Percentiles rank a stretch among this genome's conserved stretches.
Evolutionary conservation across 2,888 invertebrate genomes (phyloP).

Genomic region (Rhagonycha fulva): DNA sequence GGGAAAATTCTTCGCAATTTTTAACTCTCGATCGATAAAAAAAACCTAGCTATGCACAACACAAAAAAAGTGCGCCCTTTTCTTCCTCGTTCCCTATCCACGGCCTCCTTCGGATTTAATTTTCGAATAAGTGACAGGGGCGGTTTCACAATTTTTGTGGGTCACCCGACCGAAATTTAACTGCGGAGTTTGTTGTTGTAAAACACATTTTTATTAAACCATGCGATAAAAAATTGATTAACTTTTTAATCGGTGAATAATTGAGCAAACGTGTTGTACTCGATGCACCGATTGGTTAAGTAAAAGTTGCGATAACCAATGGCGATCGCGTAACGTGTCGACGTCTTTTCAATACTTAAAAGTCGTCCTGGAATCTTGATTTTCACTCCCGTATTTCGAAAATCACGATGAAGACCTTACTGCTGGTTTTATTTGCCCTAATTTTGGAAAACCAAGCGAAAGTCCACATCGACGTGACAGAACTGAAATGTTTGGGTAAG

Average conservation of each 20-base stretch:
- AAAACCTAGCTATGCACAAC: background rate
- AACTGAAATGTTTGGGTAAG: slow-evolving; percentile 58
- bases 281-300: background rate
- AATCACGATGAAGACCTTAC: background rate
- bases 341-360: background rate
- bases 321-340: background rate
- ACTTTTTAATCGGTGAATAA: background rate
- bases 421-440: background rate
- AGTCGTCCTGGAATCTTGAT: background rate
- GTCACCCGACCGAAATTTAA: background rate
- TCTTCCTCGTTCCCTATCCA: background rate
- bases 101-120: background rate
- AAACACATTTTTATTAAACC: background rate
- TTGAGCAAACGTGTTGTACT: background rate
- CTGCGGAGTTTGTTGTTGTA: background rate
- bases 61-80: background rate
- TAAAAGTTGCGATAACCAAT: background rate
- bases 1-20: slow-evolving; percentile 2
- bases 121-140: background rate
- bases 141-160: background rate
- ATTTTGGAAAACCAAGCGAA: background rate
- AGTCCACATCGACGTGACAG: slow-evolving; percentile 47
- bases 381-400: background rate
- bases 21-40: background rate
- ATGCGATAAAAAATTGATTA: background rate